phyloP scores from a whole-genome alignment of 92 coral and sea anemone species.

The Zoanthus gigantus region DNA sequence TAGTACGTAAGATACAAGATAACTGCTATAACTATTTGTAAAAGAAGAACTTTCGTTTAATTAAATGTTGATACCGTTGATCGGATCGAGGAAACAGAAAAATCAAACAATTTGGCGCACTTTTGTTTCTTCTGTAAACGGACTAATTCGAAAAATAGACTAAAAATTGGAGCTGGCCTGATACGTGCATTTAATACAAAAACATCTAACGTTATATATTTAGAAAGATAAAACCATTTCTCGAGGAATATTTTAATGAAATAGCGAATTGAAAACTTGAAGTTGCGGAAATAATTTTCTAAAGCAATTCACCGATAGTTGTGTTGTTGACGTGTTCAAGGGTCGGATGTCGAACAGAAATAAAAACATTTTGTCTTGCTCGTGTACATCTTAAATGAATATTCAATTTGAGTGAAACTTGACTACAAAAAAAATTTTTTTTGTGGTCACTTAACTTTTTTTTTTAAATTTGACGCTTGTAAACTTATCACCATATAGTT shows the following conservation, averaged over 20 bases:
- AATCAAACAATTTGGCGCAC: conserved; percentile 68
- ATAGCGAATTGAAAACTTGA: neutral
- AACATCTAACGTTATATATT: conserved; percentile 26
- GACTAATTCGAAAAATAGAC: conserved; percentile 64
- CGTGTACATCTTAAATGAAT: conserved; percentile 73
- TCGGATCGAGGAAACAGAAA: conserved; percentile 57
- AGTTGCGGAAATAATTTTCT: conserved; percentile 37
- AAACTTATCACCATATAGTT: conserved; percentile 25
- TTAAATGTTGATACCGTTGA: conserved; percentile 46
- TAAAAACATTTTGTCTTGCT: conserved; percentile 32
- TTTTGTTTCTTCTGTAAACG: conserved; percentile 64
- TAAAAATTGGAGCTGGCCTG: conserved; percentile 25
- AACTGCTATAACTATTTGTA: conserved; percentile 23
- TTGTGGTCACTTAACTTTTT: conserved; percentile 49
- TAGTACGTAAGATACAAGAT: conserved; percentile 37
- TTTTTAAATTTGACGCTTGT: conserved; percentile 43
- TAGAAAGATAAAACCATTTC: conserved; percentile 37
- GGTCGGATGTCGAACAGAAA: conserved; percentile 39
- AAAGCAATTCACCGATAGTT: neutral
- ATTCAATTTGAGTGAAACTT: conserved; percentile 72
- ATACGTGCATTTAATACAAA: neutral
- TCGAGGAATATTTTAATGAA: conserved; percentile 2
- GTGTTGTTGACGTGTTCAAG: conserved; percentile 1
- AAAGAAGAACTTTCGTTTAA: conserved; percentile 49
- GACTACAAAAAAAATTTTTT: conserved; percentile 52